phyloP scores from a whole-genome alignment of 1,140 invertebrate species.

The Battus philenor region DNA sequence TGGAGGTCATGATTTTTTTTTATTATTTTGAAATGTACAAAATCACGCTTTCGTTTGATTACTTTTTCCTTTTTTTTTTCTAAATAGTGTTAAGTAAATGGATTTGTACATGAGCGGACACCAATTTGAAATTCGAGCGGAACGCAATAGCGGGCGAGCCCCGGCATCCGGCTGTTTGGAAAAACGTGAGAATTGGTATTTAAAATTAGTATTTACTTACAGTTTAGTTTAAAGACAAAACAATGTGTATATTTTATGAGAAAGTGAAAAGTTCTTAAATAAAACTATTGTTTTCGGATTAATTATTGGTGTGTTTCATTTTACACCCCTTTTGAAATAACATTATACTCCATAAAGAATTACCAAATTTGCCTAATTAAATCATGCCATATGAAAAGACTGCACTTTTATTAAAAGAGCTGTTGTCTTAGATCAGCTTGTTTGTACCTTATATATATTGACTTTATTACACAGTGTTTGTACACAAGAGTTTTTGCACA shows the following conservation, averaged over 20 bases:
- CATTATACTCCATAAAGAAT: too few relatives aligned
- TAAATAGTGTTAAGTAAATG: conserved; percentile 68
- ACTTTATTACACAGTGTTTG: too few relatives aligned
- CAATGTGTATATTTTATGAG: conserved; percentile 76
- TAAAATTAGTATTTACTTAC: conserved; percentile 76
- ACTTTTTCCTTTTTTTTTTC: conserved; percentile 61
- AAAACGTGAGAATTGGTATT: conserved; percentile 70
- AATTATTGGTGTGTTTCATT: conserved; percentile 68
- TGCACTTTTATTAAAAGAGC: too few relatives aligned
- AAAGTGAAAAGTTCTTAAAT: conserved; percentile 75
- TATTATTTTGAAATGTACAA: conserved; percentile 71
- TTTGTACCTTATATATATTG: too few relatives aligned
- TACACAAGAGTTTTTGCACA: too few relatives aligned
- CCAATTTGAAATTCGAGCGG: conserved; percentile 39
- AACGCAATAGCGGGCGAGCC: conserved; percentile 44
- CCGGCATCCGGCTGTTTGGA: conserved; percentile 39
- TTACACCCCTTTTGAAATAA: too few relatives aligned
- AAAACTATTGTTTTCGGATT: conserved; percentile 76
- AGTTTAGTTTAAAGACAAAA: conserved; percentile 76
- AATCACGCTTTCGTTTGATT: conserved; percentile 71
- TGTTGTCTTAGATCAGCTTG: too few relatives aligned
- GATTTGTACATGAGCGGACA: conserved; percentile 63
- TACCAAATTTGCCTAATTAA: too few relatives aligned
- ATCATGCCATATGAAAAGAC: too few relatives aligned
- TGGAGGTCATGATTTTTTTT: conserved; percentile 55